Percentiles rank a stretch among this genome's conserved stretches.
These are phyloP conservation scores for Odobenus rosmarus DNA, from an alignment of 2,113 vertebrate genomes.

Conservation along the genomic window DNA sequence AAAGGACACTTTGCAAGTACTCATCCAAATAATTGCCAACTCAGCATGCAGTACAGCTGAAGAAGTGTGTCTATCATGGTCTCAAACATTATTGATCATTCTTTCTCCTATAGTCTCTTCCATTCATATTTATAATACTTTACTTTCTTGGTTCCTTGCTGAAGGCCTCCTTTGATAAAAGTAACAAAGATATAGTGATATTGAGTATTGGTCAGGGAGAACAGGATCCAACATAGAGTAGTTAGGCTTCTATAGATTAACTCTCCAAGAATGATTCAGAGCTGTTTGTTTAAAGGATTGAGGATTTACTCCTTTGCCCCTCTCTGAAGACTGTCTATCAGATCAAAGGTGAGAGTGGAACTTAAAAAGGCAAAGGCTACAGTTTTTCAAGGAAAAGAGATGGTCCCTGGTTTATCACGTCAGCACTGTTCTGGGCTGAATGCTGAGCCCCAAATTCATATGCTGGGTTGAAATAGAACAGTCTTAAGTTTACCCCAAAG, in stretches of 20 bases:
- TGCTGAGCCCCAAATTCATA: not conserved
- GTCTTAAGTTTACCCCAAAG: not conserved
- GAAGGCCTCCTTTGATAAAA: not conserved
- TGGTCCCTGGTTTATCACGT: not conserved
- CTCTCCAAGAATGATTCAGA: not conserved
- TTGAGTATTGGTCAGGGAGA: not conserved
- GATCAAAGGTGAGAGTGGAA: not conserved
- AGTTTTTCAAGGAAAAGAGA: not conserved
- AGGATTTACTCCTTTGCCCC: not conserved
- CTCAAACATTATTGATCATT: not conserved
- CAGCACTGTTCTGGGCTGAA: not conserved
- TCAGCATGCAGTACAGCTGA: not conserved
- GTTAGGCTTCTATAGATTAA: not conserved
- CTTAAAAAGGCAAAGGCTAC: not conserved
- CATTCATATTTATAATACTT: not conserved
- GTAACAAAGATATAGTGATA: not conserved
- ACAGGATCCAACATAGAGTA: not conserved
- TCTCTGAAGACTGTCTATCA: not conserved
- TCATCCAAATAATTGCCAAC: not conserved
- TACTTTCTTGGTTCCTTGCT: conserved; percentile 1
- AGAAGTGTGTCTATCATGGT: not conserved
- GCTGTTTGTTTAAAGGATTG: not conserved
- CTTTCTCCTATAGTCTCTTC: not conserved
- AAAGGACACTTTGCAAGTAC: not conserved
- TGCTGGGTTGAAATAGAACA: not conserved